Conservation (phyloP, 37 sponge, comb jelly and placozoan species). For the Spongia lamella region DNA sequence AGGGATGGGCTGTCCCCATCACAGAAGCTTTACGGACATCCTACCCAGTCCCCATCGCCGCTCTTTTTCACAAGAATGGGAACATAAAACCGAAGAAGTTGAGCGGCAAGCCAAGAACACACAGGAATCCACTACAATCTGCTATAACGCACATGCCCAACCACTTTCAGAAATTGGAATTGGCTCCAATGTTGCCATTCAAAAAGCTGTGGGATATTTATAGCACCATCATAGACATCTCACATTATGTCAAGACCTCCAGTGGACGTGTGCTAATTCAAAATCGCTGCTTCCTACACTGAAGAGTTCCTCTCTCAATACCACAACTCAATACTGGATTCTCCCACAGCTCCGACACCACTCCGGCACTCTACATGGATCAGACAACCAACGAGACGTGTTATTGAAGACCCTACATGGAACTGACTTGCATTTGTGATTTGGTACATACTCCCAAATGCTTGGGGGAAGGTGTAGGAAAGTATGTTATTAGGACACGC, state of each 20-base stretch:
- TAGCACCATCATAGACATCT: not conserved
- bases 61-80: not conserved
- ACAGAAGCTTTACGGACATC: conserved; percentile 4
- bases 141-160: not conserved
- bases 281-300: conserved; percentile 1
- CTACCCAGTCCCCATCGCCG: not conserved
- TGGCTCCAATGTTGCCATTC: not conserved
- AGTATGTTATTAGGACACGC: no score
- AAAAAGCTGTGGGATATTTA: not conserved
- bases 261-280: not conserved
- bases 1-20: conserved; percentile 3
- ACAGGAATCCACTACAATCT: not conserved
- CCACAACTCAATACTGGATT: no score
- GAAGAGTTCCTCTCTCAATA: conserved; percentile 1
- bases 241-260: not conserved
- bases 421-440: no score
- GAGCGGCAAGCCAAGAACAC: not conserved
- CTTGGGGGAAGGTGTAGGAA: no score
- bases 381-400: no score
- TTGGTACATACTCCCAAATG: no score
- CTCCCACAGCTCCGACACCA: no score
- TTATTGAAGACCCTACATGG: no score
- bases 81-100: not conserved
- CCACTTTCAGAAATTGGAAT: not conserved
- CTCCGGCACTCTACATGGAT: no score